Base-by-base conservation (phyloP, 2,797 vertebrate species). In the Falco naumanni region DNA sequence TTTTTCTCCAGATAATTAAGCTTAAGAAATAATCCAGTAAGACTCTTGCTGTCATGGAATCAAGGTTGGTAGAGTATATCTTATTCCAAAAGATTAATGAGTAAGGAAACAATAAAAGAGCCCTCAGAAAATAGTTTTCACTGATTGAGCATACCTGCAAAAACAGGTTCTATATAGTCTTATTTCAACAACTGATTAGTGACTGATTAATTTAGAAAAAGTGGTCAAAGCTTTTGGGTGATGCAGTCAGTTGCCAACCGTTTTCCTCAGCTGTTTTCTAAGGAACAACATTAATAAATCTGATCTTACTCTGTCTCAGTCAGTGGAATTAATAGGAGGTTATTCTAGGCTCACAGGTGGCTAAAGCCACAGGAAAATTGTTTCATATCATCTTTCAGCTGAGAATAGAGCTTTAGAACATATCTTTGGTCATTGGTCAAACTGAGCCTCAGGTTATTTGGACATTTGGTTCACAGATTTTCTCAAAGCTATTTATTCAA, bases 401-500 rank as follows among this genome's bases (percentile, higher is more conserved):
- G 68, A 91, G 50, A 96, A 78, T 60, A 93, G 53, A 91, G 53
- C 24, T 89, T 89, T 65, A 71, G 69, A 96, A 64, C 15, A 85
- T 92, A 39, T 78, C 65, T 95, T 93, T 96, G 75, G 53, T 87
- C 92, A 29, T 54, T 96, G 94, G 84, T 93, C 95, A 92, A 93
- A 93, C 28, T 70, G 33, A 93, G 92, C 96, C 96, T 92, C 87
- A 31, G 96, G 96, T 87, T 92, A 95, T 97, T 85, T 89, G 71
- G 89, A 92, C 95, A 96, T 94, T 95, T 96, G 95, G 78, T 93
- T 94, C 95, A 95, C 95, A 96, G 89, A 91, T 96, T 96, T 96
- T 92, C 87, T 91, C 87, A 71, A 72, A 5, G 8, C 25, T 89
- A 47, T 93, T 94, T 95, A 37, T 87, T 79, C 90, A 77, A 86